phyloP scores from a whole-genome alignment of 2,888 invertebrate genomes.

The Epinotia bilunana region DNA sequence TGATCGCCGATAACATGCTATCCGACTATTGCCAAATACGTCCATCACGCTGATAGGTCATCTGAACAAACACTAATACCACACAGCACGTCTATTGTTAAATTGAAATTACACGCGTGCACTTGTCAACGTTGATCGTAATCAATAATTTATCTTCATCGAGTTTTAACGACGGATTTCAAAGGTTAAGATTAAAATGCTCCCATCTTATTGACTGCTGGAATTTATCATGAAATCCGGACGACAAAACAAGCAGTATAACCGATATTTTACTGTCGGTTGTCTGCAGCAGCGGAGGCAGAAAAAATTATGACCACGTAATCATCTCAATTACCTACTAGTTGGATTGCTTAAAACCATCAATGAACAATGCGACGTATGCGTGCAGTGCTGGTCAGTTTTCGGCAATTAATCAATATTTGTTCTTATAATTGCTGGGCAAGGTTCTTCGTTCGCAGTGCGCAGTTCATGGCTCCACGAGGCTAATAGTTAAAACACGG shows the following conservation, averaged over 20 bases:
- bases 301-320: constrained; percentile 5
- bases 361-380: constrained; percentile 36
- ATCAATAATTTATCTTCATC: constrained; percentile 13
- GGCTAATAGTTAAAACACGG: constrained; percentile 59
- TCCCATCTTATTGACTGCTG: background rate
- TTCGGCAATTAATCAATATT: constrained; percentile 56
- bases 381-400: constrained; percentile 49
- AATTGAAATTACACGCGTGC: background rate
- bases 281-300: background rate
- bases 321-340: constrained; percentile 7
- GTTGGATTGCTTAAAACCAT: constrained; percentile 36
- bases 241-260: background rate
- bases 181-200: background rate
- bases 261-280: background rate
- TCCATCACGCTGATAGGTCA: constrained; percentile 10
- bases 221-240: background rate
- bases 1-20: constrained; percentile 43
- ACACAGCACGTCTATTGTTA: background rate
- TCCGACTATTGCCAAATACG: constrained; percentile 25
- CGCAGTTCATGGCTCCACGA: constrained; percentile 70
- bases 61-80: background rate
- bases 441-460: constrained; percentile 51
- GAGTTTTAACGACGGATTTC: background rate
- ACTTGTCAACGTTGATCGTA: constrained; percentile 14
- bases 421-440: constrained; percentile 62